Percentiles rank a stretch among this genome's conserved stretches.
Conservation (phyloP, 1,140 invertebrate species). For the Lordiphosa collinella region DNA sequence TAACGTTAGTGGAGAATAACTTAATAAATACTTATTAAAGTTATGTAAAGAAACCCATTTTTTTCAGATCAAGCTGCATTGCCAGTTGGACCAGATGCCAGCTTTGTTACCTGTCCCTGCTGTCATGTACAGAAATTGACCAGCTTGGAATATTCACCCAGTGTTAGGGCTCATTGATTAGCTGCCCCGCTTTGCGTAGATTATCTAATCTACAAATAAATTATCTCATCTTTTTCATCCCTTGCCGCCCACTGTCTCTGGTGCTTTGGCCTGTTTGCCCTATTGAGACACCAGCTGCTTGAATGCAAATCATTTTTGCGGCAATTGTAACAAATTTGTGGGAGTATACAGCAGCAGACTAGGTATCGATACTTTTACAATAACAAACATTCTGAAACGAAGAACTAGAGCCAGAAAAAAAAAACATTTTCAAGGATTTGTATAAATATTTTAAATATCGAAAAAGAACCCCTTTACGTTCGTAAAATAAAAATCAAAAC, state of each 20-base stretch:
- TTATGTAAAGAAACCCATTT: not conserved
- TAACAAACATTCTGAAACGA: no score
- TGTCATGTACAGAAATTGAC: constrained; percentile 82
- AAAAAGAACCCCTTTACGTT: no score
- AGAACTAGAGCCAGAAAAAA: no score
- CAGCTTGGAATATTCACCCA: constrained; percentile 80
- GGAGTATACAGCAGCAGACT: constrained; percentile 81
- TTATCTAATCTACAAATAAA: constrained; percentile 30
- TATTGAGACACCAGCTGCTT: constrained; percentile 85
- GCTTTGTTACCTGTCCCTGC: constrained; percentile 81
- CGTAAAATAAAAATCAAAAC: no score
- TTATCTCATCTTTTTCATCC: constrained; percentile 14
- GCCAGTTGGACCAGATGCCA: constrained; percentile 80
- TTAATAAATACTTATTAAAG: not conserved
- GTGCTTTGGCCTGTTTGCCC: constrained; percentile 83
- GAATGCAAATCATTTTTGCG: constrained; percentile 85
- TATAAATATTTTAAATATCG: no score
- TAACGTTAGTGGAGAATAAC: constrained; percentile 51
- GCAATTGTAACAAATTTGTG: constrained; percentile 84
- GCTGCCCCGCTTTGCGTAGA: constrained; percentile 82
- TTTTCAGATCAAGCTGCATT: constrained; percentile 45
- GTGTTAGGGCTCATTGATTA: constrained; percentile 83
- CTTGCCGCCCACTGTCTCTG: constrained; percentile 67
- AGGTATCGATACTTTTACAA: no score
- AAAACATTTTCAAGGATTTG: no score